phyloP scores from a whole-genome alignment of 2,113 vertebrate species.

The Atrichornis clamosus region DNA sequence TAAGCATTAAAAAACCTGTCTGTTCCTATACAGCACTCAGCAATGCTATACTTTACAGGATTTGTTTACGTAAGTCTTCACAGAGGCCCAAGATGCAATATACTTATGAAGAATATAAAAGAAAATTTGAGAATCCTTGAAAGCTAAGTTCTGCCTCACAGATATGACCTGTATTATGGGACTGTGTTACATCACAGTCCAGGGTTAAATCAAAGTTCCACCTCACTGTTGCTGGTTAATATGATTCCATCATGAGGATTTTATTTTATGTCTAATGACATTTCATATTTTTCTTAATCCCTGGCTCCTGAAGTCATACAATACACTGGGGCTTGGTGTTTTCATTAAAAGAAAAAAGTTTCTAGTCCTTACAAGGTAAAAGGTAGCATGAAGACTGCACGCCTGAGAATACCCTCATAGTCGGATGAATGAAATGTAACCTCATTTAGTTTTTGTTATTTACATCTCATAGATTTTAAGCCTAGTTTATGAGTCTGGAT shows the following conservation, averaged over 20 bases:
- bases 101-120: conserved; percentile 32
- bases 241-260: conserved; percentile 22
- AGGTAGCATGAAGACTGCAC: neutral
- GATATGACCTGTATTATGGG: conserved; percentile 25
- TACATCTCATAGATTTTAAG: neutral
- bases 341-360: conserved; percentile 26
- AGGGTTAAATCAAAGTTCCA: conserved; percentile 47
- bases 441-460: neutral
- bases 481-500: neutral
- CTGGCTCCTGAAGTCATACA: conserved; percentile 7
- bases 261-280: conserved; percentile 27
- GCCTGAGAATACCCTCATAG: neutral
- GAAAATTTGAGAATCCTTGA: conserved; percentile 2
- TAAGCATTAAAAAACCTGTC: conserved; percentile 1
- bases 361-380: neutral
- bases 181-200: conserved; percentile 14
- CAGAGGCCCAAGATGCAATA: neutral
- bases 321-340: neutral
- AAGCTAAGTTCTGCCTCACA: conserved; percentile 20
- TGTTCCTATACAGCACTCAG: neutral
- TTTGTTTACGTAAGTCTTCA: conserved; percentile 3
- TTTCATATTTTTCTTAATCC: conserved; percentile 50
- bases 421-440: neutral
- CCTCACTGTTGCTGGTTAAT: neutral
- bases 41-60: neutral